Evolutionary conservation across 2,113 vertebrate species (phyloP).

Genomic region (Candoia aspera): DNA sequence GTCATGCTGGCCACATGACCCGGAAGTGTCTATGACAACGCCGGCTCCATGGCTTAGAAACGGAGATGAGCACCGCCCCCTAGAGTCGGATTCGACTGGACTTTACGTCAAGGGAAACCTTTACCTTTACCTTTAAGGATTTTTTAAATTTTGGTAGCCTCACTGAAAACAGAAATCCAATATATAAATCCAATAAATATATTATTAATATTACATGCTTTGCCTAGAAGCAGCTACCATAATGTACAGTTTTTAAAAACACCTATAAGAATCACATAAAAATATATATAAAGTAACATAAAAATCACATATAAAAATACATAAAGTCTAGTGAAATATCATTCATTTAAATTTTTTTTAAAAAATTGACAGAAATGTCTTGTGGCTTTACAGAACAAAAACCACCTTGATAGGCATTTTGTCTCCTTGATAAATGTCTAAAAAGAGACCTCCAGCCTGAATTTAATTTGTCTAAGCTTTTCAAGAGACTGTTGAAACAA

Average conservation of each 20-base stretch:
- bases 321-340: not conserved
- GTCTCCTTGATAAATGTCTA: not conserved
- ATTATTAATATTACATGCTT: not conserved
- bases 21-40: too few relatives aligned
- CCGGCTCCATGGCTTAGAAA: too few relatives aligned
- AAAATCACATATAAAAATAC: not conserved
- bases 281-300: not conserved
- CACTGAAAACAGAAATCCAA: not conserved
- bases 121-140: too few relatives aligned
- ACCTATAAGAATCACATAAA: not conserved
- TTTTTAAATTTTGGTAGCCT: not conserved
- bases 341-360: not conserved
- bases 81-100: too few relatives aligned
- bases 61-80: too few relatives aligned
- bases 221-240: not conserved
- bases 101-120: too few relatives aligned
- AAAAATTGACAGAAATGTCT: not conserved
- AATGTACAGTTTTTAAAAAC: not conserved
- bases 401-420: not conserved
- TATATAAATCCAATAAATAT: not conserved
- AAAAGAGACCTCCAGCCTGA: too few relatives aligned
- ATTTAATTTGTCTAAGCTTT: not conserved
- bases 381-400: not conserved
- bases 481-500: not conserved
- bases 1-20: too few relatives aligned